Percentiles rank a stretch among this genome's conserved stretches.
phyloP scores from a whole-genome alignment of 2,888 invertebrate species.

The Diplolepis rosae region DNA sequence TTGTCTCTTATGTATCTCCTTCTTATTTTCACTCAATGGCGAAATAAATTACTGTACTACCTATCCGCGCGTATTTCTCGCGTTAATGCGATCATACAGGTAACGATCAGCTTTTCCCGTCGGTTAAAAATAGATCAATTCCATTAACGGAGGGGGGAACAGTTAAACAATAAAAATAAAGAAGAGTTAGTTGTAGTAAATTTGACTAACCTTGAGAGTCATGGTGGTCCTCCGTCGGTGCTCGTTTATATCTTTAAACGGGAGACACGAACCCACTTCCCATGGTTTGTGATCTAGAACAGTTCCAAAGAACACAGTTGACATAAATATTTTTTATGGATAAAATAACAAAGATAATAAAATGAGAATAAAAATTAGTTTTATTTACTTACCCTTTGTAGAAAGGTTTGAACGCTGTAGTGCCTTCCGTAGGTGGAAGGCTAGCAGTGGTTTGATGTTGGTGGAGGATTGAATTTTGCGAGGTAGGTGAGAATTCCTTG shows the following conservation, averaged over 20 bases:
- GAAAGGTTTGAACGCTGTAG: conserved; percentile 89
- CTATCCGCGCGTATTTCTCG: conserved; percentile 23
- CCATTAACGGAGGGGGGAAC: not conserved
- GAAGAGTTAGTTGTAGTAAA: not conserved
- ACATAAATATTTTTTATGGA: conserved; percentile 1
- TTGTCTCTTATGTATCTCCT: conserved; percentile 39
- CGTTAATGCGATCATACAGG: conserved; percentile 14
- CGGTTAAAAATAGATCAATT: conserved; percentile 15
- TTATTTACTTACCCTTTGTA: conserved; percentile 85
- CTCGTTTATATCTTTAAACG: conserved; percentile 78
- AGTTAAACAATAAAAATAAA: not conserved
- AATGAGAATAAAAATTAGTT: not conserved
- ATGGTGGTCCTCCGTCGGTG: conserved; percentile 39
- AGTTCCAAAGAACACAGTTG: conserved; percentile 56
- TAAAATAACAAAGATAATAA: not conserved
- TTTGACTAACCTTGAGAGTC: conserved; percentile 49
- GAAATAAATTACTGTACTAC: conserved; percentile 37
- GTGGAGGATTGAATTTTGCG: conserved; percentile 68
- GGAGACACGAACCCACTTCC: conserved; percentile 85
- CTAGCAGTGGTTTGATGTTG: conserved; percentile 71
- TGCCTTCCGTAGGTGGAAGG: conserved; percentile 70
- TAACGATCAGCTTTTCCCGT: not conserved
- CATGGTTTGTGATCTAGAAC: conserved; percentile 82
- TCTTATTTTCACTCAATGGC: conserved; percentile 35
- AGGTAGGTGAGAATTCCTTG: conserved; percentile 70